phyloP scores from a whole-genome alignment of 2,797 vertebrate genomes.

The Spea hammondii region DNA sequence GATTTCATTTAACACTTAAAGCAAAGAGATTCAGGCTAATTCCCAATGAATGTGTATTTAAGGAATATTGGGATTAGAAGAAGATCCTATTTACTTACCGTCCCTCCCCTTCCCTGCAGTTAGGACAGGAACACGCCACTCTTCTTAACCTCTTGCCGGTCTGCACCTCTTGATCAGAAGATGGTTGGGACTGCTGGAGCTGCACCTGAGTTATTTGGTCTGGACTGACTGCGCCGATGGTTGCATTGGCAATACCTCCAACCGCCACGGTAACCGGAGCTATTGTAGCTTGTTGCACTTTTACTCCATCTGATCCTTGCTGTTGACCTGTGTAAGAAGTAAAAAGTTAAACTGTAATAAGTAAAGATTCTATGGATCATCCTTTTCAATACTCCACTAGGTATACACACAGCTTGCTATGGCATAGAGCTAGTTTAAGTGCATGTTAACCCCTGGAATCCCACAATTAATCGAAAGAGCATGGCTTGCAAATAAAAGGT shows the following conservation, averaged over 20 bases:
- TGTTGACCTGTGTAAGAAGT: conserved; percentile 80
- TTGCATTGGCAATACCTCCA: conserved; percentile 85
- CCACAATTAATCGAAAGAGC: too few species aligned
- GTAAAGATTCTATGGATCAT: too few species aligned
- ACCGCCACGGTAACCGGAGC: conserved; percentile 90
- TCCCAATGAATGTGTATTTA: too few species aligned
- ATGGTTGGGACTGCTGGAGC: conserved; percentile 87
- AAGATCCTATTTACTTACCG: conserved; percentile 72
- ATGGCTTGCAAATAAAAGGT: not conserved
- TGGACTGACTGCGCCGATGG: conserved; percentile 86
- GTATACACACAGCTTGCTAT: too few species aligned
- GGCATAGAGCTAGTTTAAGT: too few species aligned
- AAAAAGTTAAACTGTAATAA: conserved; percentile 1
- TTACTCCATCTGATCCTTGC: conserved; percentile 87
- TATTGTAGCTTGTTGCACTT: conserved; percentile 88
- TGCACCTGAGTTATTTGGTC: conserved; percentile 88
- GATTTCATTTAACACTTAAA: too few species aligned
- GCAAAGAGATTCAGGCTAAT: too few species aligned
- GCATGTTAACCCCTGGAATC: too few species aligned
- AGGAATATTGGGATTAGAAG: not conserved
- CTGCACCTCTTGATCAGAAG: conserved; percentile 89
- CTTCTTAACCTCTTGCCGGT: conserved; percentile 93
- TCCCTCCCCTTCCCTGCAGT: conserved; percentile 97
- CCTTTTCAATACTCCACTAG: too few species aligned
- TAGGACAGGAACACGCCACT: conserved; percentile 96